Conservation (phyloP, 2,113 vertebrate genomes). For the Aldabrachelys gigantea region DNA sequence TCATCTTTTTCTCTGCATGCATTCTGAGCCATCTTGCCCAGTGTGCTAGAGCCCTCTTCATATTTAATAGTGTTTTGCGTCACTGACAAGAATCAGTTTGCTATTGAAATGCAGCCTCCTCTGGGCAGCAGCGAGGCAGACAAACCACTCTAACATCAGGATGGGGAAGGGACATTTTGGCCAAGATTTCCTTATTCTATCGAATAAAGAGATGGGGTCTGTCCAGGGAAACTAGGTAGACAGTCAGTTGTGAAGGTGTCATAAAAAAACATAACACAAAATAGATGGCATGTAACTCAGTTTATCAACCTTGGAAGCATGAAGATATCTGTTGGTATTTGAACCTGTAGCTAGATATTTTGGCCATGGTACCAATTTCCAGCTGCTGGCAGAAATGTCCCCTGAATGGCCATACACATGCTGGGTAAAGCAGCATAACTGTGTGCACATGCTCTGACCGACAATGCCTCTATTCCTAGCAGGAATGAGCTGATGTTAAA, state of each 20-base stretch:
- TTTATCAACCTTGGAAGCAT: not conserved
- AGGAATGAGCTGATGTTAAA: not conserved
- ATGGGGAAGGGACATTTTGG: not conserved
- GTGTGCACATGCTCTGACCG: rapidly evolving
- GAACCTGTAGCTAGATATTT: not conserved
- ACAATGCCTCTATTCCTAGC: rapidly evolving
- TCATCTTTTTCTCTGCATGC: conserved; percentile 23
- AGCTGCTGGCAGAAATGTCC: not conserved
- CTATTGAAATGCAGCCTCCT: not conserved
- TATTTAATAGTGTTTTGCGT: not conserved
- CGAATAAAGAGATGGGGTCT: rapidly evolving
- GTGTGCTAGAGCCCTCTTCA: conserved; percentile 29
- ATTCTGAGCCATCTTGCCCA: not conserved
- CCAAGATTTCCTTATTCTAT: not conserved
- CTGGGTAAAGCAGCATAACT: not conserved
- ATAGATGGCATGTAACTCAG: not conserved
- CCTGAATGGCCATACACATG: rapidly evolving
- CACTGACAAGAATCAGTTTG: rapidly evolving
- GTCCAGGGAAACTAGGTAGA: not conserved
- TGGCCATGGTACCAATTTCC: not conserved
- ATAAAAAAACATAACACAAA: not conserved
- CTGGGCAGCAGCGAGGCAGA: not conserved
- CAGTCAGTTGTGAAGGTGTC: not conserved
- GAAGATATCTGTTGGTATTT: not conserved
- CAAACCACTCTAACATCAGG: not conserved